Evolutionary conservation across 2,888 invertebrate genomes (phyloP).

Genomic region (Glaucopsyche alexis): DNA sequence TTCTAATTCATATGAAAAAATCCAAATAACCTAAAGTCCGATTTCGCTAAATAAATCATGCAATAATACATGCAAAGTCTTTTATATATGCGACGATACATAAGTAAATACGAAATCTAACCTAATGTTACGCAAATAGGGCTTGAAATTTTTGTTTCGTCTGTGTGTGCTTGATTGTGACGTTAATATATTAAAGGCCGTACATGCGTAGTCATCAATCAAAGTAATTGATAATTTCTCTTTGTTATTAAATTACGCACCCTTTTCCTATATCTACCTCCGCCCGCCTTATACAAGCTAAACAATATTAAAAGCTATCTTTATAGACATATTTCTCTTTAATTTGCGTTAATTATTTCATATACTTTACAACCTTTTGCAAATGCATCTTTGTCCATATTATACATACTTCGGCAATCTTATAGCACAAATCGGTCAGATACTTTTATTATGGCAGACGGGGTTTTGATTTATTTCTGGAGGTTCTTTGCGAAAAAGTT

Average conservation of each 20-base stretch:
- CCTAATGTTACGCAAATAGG: not conserved
- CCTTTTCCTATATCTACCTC: not conserved
- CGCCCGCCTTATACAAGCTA: not conserved
- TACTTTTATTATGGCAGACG: too few relatives aligned
- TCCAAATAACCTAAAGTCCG: too few relatives aligned
- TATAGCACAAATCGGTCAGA: too few relatives aligned
- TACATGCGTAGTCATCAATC: slow-evolving; percentile 20
- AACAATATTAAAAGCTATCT: not conserved
- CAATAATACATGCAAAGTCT: too few relatives aligned
- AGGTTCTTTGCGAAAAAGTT: too few relatives aligned
- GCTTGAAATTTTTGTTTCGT: not conserved
- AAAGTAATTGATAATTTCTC: slow-evolving; percentile 27
- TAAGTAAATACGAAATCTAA: not conserved
- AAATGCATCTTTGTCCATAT: too few relatives aligned
- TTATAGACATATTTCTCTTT: not conserved
- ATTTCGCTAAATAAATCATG: too few relatives aligned
- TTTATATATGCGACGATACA: too few relatives aligned
- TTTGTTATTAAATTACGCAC: slow-evolving; percentile 11
- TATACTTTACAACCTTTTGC: not conserved
- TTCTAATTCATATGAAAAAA: too few relatives aligned
- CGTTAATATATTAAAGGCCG: not conserved
- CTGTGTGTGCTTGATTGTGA: not conserved
- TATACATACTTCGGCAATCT: too few relatives aligned
- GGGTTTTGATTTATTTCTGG: too few relatives aligned
- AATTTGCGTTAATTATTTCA: not conserved